Conservation (phyloP, 2,797 vertebrate genomes). For the Rousettus madagascariensis region DNA sequence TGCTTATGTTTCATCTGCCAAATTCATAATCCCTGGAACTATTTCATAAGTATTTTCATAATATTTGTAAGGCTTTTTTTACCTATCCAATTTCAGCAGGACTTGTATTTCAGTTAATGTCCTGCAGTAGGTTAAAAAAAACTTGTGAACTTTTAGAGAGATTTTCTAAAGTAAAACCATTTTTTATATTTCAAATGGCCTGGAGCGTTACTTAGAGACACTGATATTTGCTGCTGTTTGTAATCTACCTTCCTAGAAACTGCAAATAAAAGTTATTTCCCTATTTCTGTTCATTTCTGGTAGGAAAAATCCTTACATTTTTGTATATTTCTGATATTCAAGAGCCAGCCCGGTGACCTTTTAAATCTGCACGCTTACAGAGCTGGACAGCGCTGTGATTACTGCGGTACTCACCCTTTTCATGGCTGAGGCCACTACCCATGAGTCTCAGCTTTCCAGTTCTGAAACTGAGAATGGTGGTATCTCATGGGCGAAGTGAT, state of each 20-base stretch:
- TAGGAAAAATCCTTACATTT: slow-evolving; percentile 10
- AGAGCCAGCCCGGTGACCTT: not conserved
- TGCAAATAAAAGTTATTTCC: slow-evolving; percentile 70
- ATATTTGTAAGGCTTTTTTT: slow-evolving; percentile 40
- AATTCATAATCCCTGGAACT: slow-evolving; percentile 49
- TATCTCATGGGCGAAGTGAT: not conserved
- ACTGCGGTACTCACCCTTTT: not conserved
- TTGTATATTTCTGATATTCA: not conserved
- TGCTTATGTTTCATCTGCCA: slow-evolving; percentile 44
- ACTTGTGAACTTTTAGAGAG: slow-evolving; percentile 35
- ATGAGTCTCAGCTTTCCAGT: not conserved
- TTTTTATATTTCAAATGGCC: slow-evolving; percentile 59
- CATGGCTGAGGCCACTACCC: not conserved
- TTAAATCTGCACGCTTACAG: not conserved
- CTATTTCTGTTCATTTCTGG: slow-evolving; percentile 35
- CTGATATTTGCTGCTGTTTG: slow-evolving; percentile 49
- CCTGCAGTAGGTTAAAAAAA: not conserved
- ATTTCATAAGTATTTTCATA: slow-evolving; percentile 69
- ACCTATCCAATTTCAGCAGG: slow-evolving; percentile 52
- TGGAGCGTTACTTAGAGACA: slow-evolving; percentile 50
- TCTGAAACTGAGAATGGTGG: not conserved
- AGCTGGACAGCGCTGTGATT: not conserved
- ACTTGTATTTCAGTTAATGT: slow-evolving; percentile 51
- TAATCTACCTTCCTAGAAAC: slow-evolving; percentile 55
- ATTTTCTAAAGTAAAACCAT: slow-evolving; percentile 63